Conservation (phyloP, 1,140 invertebrate species). For the Aphaenogaster ashmeadi region DNA sequence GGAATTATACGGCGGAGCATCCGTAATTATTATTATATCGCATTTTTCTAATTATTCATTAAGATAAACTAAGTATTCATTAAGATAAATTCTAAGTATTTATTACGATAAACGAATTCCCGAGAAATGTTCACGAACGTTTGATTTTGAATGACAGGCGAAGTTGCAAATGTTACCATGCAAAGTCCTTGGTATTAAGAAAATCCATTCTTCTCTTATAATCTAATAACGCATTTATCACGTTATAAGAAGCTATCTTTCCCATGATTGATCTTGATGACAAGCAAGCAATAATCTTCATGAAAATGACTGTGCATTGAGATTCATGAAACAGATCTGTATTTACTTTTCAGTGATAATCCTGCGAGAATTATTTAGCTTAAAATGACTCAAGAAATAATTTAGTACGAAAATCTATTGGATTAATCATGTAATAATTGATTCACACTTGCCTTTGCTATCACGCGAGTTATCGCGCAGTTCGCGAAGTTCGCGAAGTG, state of each 20-base stretch:
- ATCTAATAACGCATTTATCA: slow-evolving; percentile 11
- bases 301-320: not conserved
- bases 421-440: slow-evolving; percentile 32
- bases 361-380: not conserved
- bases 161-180: not conserved
- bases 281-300: not conserved
- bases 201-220: not conserved
- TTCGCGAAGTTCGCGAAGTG: slow-evolving; percentile 32
- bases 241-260: slow-evolving; percentile 9
- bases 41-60: slow-evolving; percentile 12
- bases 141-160: not conserved
- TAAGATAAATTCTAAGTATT: not conserved
- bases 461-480: slow-evolving; percentile 25
- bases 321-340: not conserved
- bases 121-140: slow-evolving; percentile 1
- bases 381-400: slow-evolving; percentile 9
- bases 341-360: not conserved
- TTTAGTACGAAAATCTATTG: not conserved
- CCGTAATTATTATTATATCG: slow-evolving; percentile 33
- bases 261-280: not conserved
- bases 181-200: slow-evolving; percentile 15
- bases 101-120: slow-evolving; percentile 10
- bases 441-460: slow-evolving; percentile 30
- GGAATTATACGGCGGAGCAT: not conserved
- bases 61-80: too few species aligned